Percentiles rank a stretch among this genome's conserved stretches.
phyloP scores from a whole-genome alignment of 2,797 vertebrate genomes.

The Ibycter americanus region DNA sequence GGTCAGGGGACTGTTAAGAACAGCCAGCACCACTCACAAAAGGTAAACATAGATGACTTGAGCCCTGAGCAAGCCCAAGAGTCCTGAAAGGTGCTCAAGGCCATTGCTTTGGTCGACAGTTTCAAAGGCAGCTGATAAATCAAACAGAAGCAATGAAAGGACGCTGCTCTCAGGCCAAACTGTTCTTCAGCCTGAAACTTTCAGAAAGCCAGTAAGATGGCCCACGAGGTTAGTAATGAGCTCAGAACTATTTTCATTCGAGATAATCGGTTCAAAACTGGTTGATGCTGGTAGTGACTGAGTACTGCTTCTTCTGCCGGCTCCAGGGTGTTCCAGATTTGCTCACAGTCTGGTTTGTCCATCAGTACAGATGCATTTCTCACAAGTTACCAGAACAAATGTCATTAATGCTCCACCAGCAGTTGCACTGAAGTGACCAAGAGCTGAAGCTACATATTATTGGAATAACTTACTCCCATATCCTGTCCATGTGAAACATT shows the following conservation, averaged over 20 bases:
- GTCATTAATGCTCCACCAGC: not conserved
- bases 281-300: not conserved
- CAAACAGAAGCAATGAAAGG: constrained; percentile 10
- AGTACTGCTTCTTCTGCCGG: not conserved
- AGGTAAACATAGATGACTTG: not conserved
- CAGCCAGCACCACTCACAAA: not conserved
- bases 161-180: not conserved
- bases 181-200: not conserved
- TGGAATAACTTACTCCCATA: not conserved
- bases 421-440: not conserved
- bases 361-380: not conserved
- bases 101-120: not conserved
- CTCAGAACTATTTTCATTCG: not conserved
- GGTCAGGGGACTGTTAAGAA: not conserved
- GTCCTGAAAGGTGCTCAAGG: not conserved
- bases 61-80: not conserved
- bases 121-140: constrained; percentile 23
- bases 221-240: not conserved
- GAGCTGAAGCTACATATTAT: not conserved
- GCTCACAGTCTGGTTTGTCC: not conserved
- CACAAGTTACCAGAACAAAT: not conserved
- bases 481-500: not conserved
- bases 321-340: not conserved
- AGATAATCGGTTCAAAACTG: not conserved
- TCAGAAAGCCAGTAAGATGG: not conserved